phyloP scores from a whole-genome alignment of 2,113 vertebrate genomes.

The Tricholaema leucomelas region DNA sequence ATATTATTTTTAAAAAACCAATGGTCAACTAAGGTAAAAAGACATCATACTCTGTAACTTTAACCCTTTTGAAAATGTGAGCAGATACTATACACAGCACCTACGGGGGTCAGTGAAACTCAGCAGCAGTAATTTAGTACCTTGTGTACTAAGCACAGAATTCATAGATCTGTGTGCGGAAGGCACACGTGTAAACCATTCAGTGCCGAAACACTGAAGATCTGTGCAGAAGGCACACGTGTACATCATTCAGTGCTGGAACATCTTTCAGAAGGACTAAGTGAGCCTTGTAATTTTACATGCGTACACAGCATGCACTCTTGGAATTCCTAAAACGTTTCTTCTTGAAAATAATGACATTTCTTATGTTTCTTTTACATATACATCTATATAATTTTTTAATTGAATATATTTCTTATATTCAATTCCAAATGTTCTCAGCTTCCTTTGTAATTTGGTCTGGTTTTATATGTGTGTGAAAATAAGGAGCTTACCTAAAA shows the following conservation, averaged over 20 bases:
- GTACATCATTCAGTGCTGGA: not conserved
- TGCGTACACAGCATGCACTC: not conserved
- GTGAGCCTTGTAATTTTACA: not conserved
- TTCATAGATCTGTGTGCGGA: not conserved
- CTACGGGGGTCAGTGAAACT: not conserved
- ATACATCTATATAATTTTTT: no score
- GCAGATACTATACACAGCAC: not conserved
- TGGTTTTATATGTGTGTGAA: not conserved
- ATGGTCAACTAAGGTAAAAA: not conserved
- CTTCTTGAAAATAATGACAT: not conserved
- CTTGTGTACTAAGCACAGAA: not conserved
- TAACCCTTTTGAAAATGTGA: not conserved
- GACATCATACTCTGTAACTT: not conserved
- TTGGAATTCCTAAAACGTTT: not conserved
- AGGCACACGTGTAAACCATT: not conserved
- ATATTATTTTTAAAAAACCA: constrained; percentile 1
- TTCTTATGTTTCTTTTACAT: no score
- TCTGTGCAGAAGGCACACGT: no score
- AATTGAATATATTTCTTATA: not conserved
- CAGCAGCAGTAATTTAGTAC: not conserved
- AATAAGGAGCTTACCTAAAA: not conserved
- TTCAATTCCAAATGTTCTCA: not conserved
- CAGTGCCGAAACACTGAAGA: not conserved
- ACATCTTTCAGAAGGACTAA: not conserved
- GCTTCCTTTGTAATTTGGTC: not conserved